Percentiles rank a stretch among this genome's conserved stretches.
Conservation (phyloP, 1,140 invertebrate species). For the Nebria ingens region DNA sequence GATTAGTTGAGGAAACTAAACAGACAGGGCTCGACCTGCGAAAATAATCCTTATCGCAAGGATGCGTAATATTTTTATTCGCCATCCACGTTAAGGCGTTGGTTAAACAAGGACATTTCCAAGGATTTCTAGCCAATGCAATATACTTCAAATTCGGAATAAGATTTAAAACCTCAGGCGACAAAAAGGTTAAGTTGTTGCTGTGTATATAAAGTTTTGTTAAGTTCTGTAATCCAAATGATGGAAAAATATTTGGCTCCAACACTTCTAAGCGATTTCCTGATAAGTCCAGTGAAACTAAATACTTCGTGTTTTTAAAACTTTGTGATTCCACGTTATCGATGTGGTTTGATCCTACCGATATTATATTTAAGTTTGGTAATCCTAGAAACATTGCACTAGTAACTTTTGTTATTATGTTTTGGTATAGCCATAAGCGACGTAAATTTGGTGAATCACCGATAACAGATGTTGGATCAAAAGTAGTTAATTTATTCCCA, state of each 20-base stretch:
- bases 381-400: constrained; percentile 14
- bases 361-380: constrained; percentile 13
- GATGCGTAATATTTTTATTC: constrained; percentile 11
- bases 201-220: constrained; percentile 15
- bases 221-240: background rate
- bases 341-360: constrained; percentile 16
- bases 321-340: constrained; percentile 5
- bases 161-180: constrained; percentile 14
- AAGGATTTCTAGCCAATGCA: constrained; percentile 17
- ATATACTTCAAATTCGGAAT: constrained; percentile 15
- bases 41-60: constrained; percentile 16
- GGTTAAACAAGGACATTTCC: constrained; percentile 18
- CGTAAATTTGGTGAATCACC: background rate
- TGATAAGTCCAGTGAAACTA: constrained; percentile 6
- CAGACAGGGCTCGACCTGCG: constrained; percentile 15
- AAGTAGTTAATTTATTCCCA: constrained; percentile 13
- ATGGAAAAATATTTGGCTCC: constrained; percentile 13
- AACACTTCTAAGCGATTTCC: constrained; percentile 13
- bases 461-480: constrained; percentile 10
- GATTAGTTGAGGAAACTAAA: constrained; percentile 6
- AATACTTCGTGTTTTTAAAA: constrained; percentile 13
- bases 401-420: constrained; percentile 12
- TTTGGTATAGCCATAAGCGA: constrained; percentile 16
- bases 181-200: constrained; percentile 17
- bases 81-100: constrained; percentile 11